Base-by-base conservation (phyloP, 2,888 invertebrate genomes). In the Gymnosoma rotundatum region DNA sequence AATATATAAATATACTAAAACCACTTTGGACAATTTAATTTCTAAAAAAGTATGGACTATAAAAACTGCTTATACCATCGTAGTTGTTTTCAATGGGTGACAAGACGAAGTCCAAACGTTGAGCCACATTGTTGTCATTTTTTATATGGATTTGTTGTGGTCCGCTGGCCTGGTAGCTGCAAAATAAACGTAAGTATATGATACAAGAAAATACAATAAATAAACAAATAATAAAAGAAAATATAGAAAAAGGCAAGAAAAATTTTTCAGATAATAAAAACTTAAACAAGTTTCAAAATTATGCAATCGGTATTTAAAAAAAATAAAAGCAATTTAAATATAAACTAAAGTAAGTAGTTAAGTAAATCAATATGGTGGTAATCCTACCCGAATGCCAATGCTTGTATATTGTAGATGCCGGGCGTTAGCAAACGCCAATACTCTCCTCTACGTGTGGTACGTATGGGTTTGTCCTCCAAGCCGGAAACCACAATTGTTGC, bases 341-440 rank as follows among this genome's bases (percentile, higher is more conserved):
- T 14, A 72, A 67, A 54, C 16, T 42, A 56, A 21, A 18, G 61
- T 66, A 60, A 38, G n/a, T 25, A 67, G 45, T 14, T 56, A 60
- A 75, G 58, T n/a, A 9, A 63, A 64, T 42, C 10, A 42, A 42
- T 42, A 42, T 61, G 70, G 0, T 69, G 12, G 78, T 75, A 67
- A 67, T 87, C 87, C 93, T 92, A 97, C 96, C 97, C 96, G 90
- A 94, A 94, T 67, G 96, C 96, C 50, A 93, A 88, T 0, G 95
- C 97, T 85, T 94, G 94, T 86, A 98, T 93, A 38, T 94, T 94
- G 91, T 99, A 99, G 6, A 93, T 93, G 83, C 98, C 99, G 0
- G 99, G 98, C 20, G 97, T 93, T 38, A 99, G 93, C 66, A 99
- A 93, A 82, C 99, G 94, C 99, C 99, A 99, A 93, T 95, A 99